Evolutionary conservation across 2,113 vertebrate genomes (phyloP), one percentile per base, ranked within the genome.

Genomic region (Carlito syrichta): DNA sequence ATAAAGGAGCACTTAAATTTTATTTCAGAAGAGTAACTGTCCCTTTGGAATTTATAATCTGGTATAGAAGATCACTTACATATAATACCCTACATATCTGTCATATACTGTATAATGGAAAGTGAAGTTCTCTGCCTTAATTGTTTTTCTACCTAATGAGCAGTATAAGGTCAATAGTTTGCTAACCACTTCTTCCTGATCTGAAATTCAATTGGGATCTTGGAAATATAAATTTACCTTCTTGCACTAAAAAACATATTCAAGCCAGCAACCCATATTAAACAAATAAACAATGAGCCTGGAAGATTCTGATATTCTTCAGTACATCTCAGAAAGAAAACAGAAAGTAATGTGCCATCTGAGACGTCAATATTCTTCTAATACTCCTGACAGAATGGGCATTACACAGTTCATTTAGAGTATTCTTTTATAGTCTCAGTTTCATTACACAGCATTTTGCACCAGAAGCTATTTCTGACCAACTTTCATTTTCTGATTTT

Each of bases 71-170:
- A 90, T 95, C 14, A 25, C 74, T 76, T 94, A 43, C 35, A 68
- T 77, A 92, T 94, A 96, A 62, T 83, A 89, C 9, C 20, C 50
- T 63, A 43, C 14, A 23, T 77, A 83, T 82, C 23, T 93, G n/a
- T 86, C 63, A 84, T 25, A 77, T 52, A 9, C 22, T 40, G 0
- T 79, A 30, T 73, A 89, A 73, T 56, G 2, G 86, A 76, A 91
- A 79, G 8, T 89, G 38, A 54, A 35, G 2, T 78, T 89, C 81
- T 85, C 78, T 86, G 32, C 30, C 9, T 87, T 84, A 27, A 89
- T 96, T 71, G 30, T 73, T 96, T 90, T 92, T 32, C 45, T 91
- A 86, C 20, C 8, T 91, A 96, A 79, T 58, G 83, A 94, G 1
- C 4, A 54, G 1, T 40, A 19, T 63, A 27, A 94, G 68, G 68